A percentile compares a stretch with the other conserved stretches of the same genome.
Evolutionary conservation across 2,113 vertebrate genomes (phyloP).

Genomic region (Silurus meridionalis): DNA sequence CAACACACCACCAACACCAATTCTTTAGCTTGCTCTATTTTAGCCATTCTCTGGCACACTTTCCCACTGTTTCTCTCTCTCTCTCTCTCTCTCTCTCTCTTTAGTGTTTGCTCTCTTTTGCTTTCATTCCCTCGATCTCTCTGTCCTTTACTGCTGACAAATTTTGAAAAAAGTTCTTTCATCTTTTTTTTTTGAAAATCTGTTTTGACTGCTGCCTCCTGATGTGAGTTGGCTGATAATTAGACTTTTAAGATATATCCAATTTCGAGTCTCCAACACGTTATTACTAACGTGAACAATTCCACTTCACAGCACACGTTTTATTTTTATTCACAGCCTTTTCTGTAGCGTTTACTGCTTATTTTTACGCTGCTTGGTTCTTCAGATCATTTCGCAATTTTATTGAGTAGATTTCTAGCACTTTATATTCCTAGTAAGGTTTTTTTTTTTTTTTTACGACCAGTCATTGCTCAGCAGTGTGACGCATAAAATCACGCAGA

Average conservation of each 20-base stretch:
- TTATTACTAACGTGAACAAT: neutral
- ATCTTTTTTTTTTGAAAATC: constrained; percentile 10
- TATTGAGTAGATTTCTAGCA: neutral
- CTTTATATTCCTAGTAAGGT: neutral
- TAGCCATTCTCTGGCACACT: constrained; percentile 11
- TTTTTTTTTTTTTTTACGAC: no score
- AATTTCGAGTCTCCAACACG: neutral
- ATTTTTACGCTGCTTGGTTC: neutral
- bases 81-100: neutral
- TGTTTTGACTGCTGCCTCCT: constrained; percentile 14
- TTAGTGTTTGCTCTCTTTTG: constrained; percentile 47
- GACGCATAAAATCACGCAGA: neutral
- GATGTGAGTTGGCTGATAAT: neutral
- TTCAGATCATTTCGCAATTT: neutral
- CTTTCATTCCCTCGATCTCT: constrained; percentile 29
- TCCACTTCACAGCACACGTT: neutral
- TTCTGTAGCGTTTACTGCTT: neutral
- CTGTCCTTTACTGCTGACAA: constrained; percentile 2
- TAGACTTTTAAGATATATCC: neutral
- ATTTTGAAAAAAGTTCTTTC: constrained; percentile 15
- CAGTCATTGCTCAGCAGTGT: neutral
- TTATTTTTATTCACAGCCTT: neutral
- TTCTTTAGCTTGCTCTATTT: constrained; percentile 5
- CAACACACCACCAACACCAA: no score
- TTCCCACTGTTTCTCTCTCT: neutral